phyloP scores from a whole-genome alignment of 2,888 invertebrate genomes.

The Pristionchus japonicus region DNA sequence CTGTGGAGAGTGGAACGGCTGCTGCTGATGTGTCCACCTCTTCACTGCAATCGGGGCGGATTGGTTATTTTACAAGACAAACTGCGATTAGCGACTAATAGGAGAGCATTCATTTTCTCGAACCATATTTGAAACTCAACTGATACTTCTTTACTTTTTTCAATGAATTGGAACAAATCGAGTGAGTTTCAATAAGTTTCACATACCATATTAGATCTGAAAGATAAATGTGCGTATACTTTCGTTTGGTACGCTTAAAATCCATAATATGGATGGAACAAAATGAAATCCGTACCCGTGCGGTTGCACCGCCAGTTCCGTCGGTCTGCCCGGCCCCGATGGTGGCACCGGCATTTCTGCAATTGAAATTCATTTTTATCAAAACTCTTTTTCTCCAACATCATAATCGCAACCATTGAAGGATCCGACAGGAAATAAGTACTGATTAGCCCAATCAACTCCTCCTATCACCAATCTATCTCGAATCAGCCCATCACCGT shows the following conservation, averaged over 20 bases:
- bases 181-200: background rate
- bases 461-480: background rate
- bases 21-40: constrained; percentile 43
- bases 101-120: no score
- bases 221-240: no score
- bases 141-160: no score
- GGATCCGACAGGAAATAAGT: no score
- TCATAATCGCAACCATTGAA: no score
- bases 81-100: no score
- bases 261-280: no score
- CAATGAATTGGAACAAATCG: background rate
- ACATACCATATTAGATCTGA: background rate
- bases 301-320: background rate
- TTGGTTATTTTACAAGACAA: background rate
- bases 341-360: constrained; percentile 28
- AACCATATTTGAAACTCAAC: no score
- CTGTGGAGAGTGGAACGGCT: constrained; percentile 25
- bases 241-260: no score
- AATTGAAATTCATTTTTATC: background rate
- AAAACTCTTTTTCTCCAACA: background rate
- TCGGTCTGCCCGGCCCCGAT: constrained; percentile 8
- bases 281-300: background rate
- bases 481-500: background rate
- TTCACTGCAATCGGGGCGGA: background rate
- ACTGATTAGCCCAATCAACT: background rate